A percentile compares a stretch with the other conserved stretches of the same genome.
Evolutionary conservation across 2,888 invertebrate genomes (phyloP).

Genomic region (Ariolimax columbianus): DNA sequence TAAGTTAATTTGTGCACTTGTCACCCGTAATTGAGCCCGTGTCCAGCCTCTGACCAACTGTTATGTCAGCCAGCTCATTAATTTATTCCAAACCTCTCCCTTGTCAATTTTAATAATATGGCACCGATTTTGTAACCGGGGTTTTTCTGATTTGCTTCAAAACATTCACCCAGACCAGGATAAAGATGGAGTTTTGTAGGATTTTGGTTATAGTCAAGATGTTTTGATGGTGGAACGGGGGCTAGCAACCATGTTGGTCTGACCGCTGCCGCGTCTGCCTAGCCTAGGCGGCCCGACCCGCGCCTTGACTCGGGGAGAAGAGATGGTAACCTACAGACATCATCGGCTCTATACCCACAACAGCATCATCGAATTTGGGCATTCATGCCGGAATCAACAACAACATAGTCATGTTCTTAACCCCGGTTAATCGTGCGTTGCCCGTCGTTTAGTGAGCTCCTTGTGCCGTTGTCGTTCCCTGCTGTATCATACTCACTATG

Average conservation of each 20-base stretch:
- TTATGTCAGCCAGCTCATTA: slow-evolving; percentile 45
- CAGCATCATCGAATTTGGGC: background rate
- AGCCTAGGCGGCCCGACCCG: slow-evolving; percentile 36
- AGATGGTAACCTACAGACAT: background rate
- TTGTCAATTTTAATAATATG: slow-evolving; percentile 41
- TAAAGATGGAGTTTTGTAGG: background rate
- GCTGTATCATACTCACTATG: background rate
- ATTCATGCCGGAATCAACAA: background rate
- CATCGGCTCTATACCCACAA: slow-evolving; percentile 6
- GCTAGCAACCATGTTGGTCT: slow-evolving; percentile 6
- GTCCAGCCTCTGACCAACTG: slow-evolving; percentile 38
- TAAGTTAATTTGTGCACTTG: slow-evolving; percentile 79
- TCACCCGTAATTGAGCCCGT: slow-evolving; percentile 16
- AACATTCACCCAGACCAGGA: background rate
- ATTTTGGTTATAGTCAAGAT: background rate
- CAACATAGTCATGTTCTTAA: background rate
- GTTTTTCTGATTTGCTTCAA: background rate
- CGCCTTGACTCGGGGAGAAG: slow-evolving; percentile 27
- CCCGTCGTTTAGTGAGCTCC: no score
- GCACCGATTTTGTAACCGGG: slow-evolving; percentile 19
- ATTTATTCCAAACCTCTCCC: slow-evolving; percentile 40
- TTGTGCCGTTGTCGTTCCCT: no score
- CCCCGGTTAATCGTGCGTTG: no score
- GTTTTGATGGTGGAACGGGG: background rate
- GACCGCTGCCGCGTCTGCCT: slow-evolving; percentile 20